Conservation (phyloP, 2,113 vertebrate genomes). For the Forbesichthys agassizii region DNA sequence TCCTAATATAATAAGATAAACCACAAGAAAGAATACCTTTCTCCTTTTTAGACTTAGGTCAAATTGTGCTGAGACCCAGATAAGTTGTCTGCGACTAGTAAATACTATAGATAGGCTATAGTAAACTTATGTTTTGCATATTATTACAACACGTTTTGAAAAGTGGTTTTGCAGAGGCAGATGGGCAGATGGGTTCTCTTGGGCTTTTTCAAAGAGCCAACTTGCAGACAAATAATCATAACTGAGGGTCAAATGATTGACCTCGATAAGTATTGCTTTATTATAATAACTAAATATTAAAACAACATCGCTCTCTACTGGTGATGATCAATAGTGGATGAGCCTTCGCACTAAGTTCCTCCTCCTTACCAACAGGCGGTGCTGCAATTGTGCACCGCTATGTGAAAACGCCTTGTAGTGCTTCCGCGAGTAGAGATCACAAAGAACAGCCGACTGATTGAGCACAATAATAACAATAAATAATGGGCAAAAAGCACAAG, state of each 20-base stretch:
- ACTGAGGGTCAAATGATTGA: too few relatives aligned
- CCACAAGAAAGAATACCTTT: constrained; percentile 23
- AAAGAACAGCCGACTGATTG: not conserved
- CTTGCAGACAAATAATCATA: too few relatives aligned
- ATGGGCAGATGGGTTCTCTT: too few relatives aligned
- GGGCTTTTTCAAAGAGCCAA: too few relatives aligned
- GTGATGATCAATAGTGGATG: fast-evolving
- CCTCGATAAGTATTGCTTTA: too few relatives aligned
- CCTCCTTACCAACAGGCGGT: constrained; percentile 37
- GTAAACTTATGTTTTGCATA: not conserved
- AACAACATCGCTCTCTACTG: constrained; percentile 41
- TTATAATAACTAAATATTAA: not conserved
- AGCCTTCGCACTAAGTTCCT: fast-evolving
- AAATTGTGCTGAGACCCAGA: not conserved
- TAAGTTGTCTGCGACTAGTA: constrained; percentile 4
- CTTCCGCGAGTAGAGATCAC: constrained; percentile 30
- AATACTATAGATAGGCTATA: not conserved
- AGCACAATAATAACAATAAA: constrained; percentile 53
- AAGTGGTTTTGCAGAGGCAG: not conserved
- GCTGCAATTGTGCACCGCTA: constrained; percentile 1
- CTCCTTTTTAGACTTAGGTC: constrained; percentile 1
- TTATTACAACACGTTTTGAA: not conserved
- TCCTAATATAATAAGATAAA: constrained; percentile 26
- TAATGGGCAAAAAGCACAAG: constrained; percentile 96
- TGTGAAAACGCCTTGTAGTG: not conserved